These are phyloP conservation scores for Dyspetes luteomarginatus DNA, from an alignment of 2,888 invertebrate genomes.

Conservation along the genomic window DNA sequence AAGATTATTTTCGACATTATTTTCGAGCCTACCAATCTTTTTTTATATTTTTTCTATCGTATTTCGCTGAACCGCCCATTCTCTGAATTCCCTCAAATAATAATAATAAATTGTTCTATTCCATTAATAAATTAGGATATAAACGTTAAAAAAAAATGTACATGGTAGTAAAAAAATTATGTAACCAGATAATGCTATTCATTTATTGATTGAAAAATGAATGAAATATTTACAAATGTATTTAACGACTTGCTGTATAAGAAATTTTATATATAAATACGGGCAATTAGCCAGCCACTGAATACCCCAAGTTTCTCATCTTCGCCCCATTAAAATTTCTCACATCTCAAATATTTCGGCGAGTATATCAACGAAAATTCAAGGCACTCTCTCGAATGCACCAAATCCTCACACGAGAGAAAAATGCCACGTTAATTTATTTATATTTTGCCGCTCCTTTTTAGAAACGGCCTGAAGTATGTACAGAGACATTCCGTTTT, in stretches of 20 bases:
- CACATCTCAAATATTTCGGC: neutral
- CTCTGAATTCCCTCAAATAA: too few relatives aligned
- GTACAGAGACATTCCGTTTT: constrained; percentile 42
- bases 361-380: neutral
- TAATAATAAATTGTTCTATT: too few relatives aligned
- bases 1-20: constrained; percentile 29
- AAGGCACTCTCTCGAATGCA: neutral
- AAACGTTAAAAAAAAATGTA: too few relatives aligned
- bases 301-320: constrained; percentile 1
- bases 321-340: constrained; percentile 26
- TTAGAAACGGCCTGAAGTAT: neutral
- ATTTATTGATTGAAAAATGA: neutral
- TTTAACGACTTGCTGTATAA: constrained; percentile 2
- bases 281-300: constrained; percentile 16
- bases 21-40: neutral
- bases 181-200: too few relatives aligned
- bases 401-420: neutral
- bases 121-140: too few relatives aligned
- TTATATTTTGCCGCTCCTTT: neutral
- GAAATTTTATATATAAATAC: neutral
- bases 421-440: neutral
- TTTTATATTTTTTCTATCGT: neutral
- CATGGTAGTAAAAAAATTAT: too few relatives aligned
- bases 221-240: neutral
- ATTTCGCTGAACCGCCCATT: neutral